Conservation (phyloP, 1,140 invertebrate genomes). For the Portunus trituberculatus region DNA sequence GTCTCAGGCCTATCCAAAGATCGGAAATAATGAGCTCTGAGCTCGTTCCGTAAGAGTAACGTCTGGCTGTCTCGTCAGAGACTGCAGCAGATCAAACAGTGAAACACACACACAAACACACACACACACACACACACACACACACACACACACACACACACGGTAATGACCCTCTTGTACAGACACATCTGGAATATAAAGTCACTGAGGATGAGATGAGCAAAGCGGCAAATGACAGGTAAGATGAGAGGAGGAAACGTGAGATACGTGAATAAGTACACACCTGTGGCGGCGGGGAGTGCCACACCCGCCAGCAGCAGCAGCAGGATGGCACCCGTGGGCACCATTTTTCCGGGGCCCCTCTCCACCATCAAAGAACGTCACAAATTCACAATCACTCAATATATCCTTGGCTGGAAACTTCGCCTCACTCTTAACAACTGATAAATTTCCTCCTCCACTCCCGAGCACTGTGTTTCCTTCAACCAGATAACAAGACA, state of each 20-base stretch:
- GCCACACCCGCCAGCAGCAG: conserved; percentile 6
- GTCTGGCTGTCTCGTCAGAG: no score
- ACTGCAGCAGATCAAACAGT: no score
- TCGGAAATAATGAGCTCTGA: no score
- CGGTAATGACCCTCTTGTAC: no score
- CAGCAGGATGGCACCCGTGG: not conserved
- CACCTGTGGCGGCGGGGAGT: conserved; percentile 15
- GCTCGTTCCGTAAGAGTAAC: no score
- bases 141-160: no score
- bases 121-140: conserved; percentile 9
- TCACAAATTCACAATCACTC: not conserved
- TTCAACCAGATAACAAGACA: not conserved
- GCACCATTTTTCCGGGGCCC: not conserved
- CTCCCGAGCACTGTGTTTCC: not conserved
- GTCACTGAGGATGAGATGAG: no score
- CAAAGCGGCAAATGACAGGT: no score
- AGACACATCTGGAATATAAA: no score
- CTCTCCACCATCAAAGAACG: not conserved
- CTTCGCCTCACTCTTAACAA: not conserved
- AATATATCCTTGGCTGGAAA: no score
- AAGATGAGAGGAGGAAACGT: not conserved
- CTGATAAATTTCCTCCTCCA: not conserved
- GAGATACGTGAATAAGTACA: not conserved
- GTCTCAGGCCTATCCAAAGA: no score
- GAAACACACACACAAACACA: not conserved